Evolutionary conservation across 2,888 invertebrate species (phyloP).

Genomic region (Polymixis flavicincta): DNA sequence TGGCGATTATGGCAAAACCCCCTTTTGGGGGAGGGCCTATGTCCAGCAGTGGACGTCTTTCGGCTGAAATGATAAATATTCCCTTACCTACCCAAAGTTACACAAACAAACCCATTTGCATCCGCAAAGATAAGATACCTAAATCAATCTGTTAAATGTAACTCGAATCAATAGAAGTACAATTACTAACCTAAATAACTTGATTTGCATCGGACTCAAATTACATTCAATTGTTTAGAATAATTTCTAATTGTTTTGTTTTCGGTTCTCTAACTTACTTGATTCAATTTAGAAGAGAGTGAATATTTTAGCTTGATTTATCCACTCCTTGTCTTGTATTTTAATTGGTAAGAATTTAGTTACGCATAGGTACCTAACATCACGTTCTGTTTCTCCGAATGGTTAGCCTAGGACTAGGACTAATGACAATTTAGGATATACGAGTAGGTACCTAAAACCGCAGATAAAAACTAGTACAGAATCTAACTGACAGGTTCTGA

Average conservation of each 20-base stretch:
- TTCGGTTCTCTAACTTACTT: conserved; percentile 30
- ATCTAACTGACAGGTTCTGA: not conserved
- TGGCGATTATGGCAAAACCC: no score
- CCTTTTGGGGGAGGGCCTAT: no score
- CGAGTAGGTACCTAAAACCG: no score
- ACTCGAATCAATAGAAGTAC: conserved; percentile 34
- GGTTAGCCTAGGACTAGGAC: no score
- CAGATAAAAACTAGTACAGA: not conserved
- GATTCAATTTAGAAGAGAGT: not conserved
- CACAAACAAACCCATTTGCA: conserved; percentile 34
- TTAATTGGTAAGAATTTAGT: not conserved
- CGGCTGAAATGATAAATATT: no score
- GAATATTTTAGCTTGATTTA: conserved; percentile 41
- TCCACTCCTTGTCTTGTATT: not conserved
- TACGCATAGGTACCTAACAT: not conserved
- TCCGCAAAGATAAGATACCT: not conserved
- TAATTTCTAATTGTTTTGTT: conserved; percentile 50
- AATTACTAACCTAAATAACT: conserved; percentile 42
- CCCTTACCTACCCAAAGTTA: not conserved
- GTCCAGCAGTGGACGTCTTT: no score
- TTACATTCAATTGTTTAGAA: conserved; percentile 47
- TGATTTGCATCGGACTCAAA: conserved; percentile 42
- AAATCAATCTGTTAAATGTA: conserved; percentile 35
- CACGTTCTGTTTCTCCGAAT: no score
- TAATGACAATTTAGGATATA: no score